A percentile compares a stretch with the other conserved stretches of the same genome.
These are phyloP conservation scores for Pentalonia nigronervosa DNA, from an alignment of 1,140 invertebrate species.

Conservation along the genomic window DNA sequence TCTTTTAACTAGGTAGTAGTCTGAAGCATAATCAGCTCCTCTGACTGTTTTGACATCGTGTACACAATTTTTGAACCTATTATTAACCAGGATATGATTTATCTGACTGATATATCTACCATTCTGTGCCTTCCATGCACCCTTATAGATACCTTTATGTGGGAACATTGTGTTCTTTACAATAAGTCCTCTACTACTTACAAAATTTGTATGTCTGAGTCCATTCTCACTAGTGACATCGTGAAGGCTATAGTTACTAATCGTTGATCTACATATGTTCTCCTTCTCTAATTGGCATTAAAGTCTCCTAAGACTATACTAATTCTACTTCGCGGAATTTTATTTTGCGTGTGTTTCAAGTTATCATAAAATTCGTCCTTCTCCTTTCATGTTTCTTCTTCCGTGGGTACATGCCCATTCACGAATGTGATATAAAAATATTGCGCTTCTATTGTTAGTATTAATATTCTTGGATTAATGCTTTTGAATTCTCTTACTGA, in stretches of 20 bases:
- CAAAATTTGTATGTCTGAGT: neutral
- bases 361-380: too few relatives aligned
- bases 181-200: neutral
- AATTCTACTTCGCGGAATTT: too few relatives aligned
- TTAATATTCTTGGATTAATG: too few relatives aligned
- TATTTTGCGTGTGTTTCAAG: too few relatives aligned
- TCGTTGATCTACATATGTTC: neutral
- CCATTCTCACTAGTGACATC: neutral
- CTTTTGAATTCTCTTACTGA: too few relatives aligned
- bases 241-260: neutral
- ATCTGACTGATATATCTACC: neutral
- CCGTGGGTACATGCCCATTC: too few relatives aligned
- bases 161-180: conserved; percentile 23
- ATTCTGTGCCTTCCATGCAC: neutral
- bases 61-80: neutral
- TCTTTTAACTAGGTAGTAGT: conserved; percentile 4
- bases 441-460: too few relatives aligned
- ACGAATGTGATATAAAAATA: too few relatives aligned
- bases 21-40: neutral
- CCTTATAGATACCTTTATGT: neutral
- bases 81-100: neutral
- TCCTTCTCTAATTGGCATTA: neutral
- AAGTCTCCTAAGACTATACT: too few relatives aligned
- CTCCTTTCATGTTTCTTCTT: too few relatives aligned
- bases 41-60: neutral